Evolutionary conservation across 2,797 vertebrate genomes (phyloP), one percentile per base, ranked within the genome.

Genomic region (Triplophysa bombifrons): DNA sequence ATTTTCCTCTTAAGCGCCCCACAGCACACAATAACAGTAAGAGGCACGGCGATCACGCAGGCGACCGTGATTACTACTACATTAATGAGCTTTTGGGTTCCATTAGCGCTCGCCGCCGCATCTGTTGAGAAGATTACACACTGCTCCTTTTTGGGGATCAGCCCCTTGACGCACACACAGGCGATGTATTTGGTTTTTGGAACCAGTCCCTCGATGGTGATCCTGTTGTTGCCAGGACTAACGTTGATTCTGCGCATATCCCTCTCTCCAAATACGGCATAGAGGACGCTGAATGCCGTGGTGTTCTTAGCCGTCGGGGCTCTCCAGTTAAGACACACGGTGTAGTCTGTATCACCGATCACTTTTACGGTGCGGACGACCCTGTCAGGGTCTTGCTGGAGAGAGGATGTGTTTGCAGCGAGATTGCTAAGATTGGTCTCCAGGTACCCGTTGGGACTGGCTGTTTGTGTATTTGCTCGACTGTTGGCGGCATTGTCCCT

Each of bases 91-190:
- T 90, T 95, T 88, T 99, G 98, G 9, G 96, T 98, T 75, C 95
- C 95, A 56, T 94, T 96, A 0, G 98, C 96, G 0, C 92, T 96
- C 51, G 92, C 96, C 41, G 95, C 96, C 88, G 96, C 95, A 0
- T 98, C 94, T 0, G 98, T 99, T 84, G 98, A 99, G 90, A 99
- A 99, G 84, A 99, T 96, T 78, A 98, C 93, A 68, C 98, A 99
- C 83, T 99, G 97, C 85, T 99, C 96, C 85, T 97, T 98, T 84
- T 87, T 96, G 72, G 98, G 98, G 82, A 95, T 94, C 75, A 97
- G 89, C 10, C 96, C 97, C 83, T 93, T 94, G 70, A 93, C 93
- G 0, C 96, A 98, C 83, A 99, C 95, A 1, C 98, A 99, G 0
- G 95, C 95, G 0, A 99, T 96, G 64, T 99, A 99, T 90, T 98